Percentiles rank a stretch among this genome's conserved stretches.
These are phyloP conservation scores for Strigamia maritima DNA, from an alignment of 2,888 invertebrate genomes.

Conservation along the genomic window DNA sequence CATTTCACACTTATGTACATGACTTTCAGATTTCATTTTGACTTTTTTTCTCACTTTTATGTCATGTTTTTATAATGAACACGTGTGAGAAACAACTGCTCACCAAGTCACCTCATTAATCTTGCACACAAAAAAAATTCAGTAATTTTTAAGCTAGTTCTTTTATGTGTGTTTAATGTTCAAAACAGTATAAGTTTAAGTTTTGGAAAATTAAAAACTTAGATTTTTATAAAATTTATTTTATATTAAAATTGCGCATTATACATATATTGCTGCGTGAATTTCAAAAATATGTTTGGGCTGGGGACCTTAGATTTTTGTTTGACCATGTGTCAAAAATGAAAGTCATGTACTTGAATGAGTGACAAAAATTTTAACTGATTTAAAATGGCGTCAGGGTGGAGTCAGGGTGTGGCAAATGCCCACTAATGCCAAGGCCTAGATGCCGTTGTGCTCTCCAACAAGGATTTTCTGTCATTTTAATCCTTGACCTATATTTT, in stretches of 20 bases:
- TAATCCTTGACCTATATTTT: slow-evolving; percentile 4
- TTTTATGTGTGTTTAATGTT: not conserved
- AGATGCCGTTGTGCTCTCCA: slow-evolving; percentile 5
- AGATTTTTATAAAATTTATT: too few species aligned
- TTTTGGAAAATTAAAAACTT: not conserved
- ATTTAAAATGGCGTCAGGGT: not conserved
- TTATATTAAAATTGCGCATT: too few species aligned
- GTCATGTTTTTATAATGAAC: not conserved
- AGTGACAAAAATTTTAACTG: not conserved
- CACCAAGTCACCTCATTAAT: not conserved
- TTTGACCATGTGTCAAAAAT: not conserved
- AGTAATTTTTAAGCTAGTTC: not conserved
- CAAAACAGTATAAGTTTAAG: not conserved
- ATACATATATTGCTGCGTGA: too few species aligned
- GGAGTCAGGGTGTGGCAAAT: not conserved
- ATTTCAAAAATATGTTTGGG: too few species aligned
- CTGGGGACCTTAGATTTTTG: not conserved
- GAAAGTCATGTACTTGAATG: not conserved
- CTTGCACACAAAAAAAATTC: not conserved
- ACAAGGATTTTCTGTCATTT: not conserved
- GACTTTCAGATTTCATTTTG: not conserved
- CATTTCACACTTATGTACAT: not conserved
- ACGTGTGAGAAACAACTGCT: not conserved
- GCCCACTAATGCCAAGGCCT: not conserved
- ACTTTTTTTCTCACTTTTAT: not conserved